Percentiles rank a stretch among this genome's conserved stretches.
Conservation (phyloP, 2,113 vertebrate genomes). For the Rhizomys pruinosus region DNA sequence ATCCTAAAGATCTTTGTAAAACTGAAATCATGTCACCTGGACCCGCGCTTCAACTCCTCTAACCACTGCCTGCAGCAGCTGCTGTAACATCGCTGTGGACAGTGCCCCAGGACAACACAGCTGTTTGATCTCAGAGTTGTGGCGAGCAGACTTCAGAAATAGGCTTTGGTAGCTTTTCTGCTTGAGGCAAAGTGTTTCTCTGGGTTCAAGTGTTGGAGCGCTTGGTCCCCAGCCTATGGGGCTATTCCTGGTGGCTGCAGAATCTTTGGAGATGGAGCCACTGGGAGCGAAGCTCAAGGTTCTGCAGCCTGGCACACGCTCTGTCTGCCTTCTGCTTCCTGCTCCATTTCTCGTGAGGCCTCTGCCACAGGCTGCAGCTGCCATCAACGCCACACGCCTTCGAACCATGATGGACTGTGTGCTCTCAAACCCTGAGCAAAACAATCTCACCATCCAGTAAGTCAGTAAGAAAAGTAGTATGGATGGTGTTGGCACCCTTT, state of each 20-base stretch:
- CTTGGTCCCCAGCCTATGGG: background rate
- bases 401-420: background rate
- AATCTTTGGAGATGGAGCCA: background rate
- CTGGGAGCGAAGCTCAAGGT: background rate
- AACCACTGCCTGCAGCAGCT: background rate
- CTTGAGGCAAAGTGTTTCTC: background rate
- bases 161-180: fast-evolving
- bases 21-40: background rate
- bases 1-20: background rate
- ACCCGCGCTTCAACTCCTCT: background rate
- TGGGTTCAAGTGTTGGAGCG: background rate
- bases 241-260: too few relatives aligned
- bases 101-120: background rate
- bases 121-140: background rate
- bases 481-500: background rate
- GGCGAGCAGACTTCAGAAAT: too few relatives aligned
- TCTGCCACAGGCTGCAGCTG: background rate
- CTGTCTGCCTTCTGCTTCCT: background rate
- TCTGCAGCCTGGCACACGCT: background rate
- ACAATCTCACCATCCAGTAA: background rate
- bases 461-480: too few relatives aligned
- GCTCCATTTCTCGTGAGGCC: background rate
- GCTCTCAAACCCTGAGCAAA: background rate
- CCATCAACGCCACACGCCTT: background rate
- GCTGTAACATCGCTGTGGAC: background rate